A percentile compares a stretch with the other conserved stretches of the same genome.
Conservation (phyloP, 2,888 invertebrate species). For the Nesidiocoris tenuis region DNA sequence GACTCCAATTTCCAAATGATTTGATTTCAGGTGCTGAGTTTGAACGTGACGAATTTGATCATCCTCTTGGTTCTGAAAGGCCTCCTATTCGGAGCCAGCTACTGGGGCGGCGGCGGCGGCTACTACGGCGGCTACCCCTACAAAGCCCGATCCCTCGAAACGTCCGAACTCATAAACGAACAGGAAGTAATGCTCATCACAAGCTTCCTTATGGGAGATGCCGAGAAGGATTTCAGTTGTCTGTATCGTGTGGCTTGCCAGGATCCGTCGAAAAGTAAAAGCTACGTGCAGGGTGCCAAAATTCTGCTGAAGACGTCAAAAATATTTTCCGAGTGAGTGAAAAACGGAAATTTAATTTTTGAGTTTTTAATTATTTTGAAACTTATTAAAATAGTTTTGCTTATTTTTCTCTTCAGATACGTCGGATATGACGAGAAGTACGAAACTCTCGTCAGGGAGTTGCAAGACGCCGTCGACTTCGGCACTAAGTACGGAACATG, state of each 20-base stretch:
- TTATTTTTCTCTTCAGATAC: slow-evolving; percentile 56
- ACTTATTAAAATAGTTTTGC: neutral
- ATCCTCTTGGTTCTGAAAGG: slow-evolving; percentile 78
- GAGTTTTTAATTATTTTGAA: neutral
- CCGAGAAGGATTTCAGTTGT: slow-evolving; percentile 66
- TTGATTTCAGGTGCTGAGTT: slow-evolving; percentile 70
- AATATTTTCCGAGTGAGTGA: slow-evolving; percentile 64
- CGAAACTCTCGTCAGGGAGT: slow-evolving; percentile 63
- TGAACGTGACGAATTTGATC: slow-evolving; percentile 78
- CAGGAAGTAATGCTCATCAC: slow-evolving; percentile 71
- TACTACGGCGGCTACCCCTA: slow-evolving; percentile 56
- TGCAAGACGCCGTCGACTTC: slow-evolving; percentile 67
- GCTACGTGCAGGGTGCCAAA: slow-evolving; percentile 76
- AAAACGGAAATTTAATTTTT: neutral
- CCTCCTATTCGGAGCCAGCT: slow-evolving; percentile 76
- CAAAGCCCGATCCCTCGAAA: slow-evolving; percentile 25
- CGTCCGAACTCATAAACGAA: slow-evolving; percentile 58
- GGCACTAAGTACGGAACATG: slow-evolving; percentile 64
- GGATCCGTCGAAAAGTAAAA: slow-evolving; percentile 68
- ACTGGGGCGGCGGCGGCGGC: slow-evolving; percentile 64
- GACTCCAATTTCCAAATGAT: slow-evolving; percentile 1
- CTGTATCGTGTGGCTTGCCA: slow-evolving; percentile 68
- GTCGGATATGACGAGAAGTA: slow-evolving; percentile 61
- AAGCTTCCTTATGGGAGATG: slow-evolving; percentile 68
- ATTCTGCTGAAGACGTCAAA: slow-evolving; percentile 70